Evolutionary conservation across 2,797 vertebrate species (phyloP).

Genomic region (Crax fasciolata): DNA sequence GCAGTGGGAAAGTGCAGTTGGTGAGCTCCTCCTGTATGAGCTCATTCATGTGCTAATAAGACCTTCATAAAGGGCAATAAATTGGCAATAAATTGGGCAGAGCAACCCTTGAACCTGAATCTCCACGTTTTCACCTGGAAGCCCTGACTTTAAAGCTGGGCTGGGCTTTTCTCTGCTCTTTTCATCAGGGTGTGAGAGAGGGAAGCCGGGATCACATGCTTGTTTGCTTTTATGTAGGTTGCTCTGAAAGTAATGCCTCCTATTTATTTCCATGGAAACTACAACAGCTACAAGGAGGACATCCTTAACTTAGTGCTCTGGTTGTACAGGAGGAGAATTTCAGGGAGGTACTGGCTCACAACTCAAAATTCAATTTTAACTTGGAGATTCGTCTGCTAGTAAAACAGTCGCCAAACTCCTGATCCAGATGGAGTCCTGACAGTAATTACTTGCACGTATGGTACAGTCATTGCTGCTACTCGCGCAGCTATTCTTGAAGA

Average conservation of each 20-base stretch:
- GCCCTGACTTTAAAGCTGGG: background rate
- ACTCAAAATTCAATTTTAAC: background rate
- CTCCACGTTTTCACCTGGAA: background rate
- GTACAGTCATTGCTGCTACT: slow-evolving; percentile 20
- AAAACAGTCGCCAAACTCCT: slow-evolving; percentile 6
- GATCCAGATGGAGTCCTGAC: slow-evolving; percentile 60
- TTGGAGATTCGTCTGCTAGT: slow-evolving; percentile 15
- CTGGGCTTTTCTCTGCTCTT: background rate
- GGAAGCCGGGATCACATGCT: background rate
- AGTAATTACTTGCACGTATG: slow-evolving; percentile 49
- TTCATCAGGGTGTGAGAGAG: background rate
- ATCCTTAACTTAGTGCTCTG: background rate
- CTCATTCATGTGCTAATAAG: slow-evolving; percentile 1
- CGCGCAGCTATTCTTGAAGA: slow-evolving; percentile 37
- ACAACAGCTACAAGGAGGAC: background rate
- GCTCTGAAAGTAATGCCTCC: too few relatives aligned
- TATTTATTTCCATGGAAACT: too few relatives aligned
- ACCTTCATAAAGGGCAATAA: background rate
- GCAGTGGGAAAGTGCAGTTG: background rate
- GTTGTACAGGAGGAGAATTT: background rate
- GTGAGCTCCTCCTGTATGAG: slow-evolving; percentile 25
- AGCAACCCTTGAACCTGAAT: background rate
- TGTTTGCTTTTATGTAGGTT: background rate
- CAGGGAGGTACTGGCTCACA: slow-evolving; percentile 35
- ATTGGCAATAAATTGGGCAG: background rate